Evolutionary conservation across 2,113 vertebrate genomes (phyloP).

Genomic region (Lamprotornis superbus): DNA sequence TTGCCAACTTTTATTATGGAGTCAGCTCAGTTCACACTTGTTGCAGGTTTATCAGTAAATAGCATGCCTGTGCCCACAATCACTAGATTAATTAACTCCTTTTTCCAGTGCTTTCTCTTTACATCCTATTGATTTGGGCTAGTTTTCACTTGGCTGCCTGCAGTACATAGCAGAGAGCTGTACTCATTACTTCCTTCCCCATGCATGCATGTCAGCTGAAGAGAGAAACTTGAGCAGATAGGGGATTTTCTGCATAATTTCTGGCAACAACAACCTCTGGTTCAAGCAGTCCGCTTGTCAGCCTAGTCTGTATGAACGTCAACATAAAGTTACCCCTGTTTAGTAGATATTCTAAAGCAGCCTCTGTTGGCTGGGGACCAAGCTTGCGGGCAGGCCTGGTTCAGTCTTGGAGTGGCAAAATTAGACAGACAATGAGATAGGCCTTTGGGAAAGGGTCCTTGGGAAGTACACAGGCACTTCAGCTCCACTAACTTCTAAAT

Average conservation of each 20-base stretch:
- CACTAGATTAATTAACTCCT: background rate
- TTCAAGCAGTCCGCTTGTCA: background rate
- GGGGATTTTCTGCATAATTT: background rate
- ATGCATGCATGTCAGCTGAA: background rate
- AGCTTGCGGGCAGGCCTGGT: background rate
- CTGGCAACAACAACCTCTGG: background rate
- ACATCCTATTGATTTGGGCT: background rate
- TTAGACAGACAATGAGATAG: background rate
- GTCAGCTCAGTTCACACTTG: background rate
- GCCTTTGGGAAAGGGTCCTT: background rate
- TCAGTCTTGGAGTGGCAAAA: accelerated
- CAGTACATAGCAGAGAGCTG: background rate
- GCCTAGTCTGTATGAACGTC: background rate
- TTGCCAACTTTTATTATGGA: background rate
- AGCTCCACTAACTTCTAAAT: background rate
- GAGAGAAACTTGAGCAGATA: background rate
- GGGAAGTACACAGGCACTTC: background rate
- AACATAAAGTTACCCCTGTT: background rate
- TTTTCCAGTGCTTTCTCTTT: background rate
- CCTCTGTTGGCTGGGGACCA: background rate
- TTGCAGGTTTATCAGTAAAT: background rate
- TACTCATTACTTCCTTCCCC: background rate
- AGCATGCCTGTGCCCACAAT: background rate
- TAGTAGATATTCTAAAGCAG: background rate
- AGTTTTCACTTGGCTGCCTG: background rate